Conservation (phyloP, 2,888 invertebrate species). For the Alloscopus bannaensis region DNA sequence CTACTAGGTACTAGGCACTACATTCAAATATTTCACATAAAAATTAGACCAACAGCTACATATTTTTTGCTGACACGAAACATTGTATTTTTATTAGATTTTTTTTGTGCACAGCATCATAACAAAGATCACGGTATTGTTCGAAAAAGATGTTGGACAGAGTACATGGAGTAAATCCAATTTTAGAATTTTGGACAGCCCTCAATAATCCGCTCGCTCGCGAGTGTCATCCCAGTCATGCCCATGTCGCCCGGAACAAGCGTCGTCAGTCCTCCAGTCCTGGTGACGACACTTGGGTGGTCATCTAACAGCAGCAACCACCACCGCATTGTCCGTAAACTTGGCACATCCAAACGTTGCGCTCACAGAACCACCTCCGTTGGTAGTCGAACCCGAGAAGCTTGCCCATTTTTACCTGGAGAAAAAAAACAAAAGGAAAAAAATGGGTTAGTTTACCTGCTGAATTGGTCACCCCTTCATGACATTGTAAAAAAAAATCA, state of each 20-base stretch:
- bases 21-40: no score
- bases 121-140: no score
- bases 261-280: background rate
- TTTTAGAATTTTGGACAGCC: constrained; percentile 32
- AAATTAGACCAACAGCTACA: no score
- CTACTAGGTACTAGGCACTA: no score
- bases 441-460: background rate
- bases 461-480: no score
- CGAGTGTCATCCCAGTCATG: background rate
- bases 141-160: background rate
- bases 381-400: constrained; percentile 72
- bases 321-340: constrained; percentile 72
- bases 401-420: constrained; percentile 71
- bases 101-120: no score
- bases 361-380: constrained; percentile 73
- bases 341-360: constrained; percentile 72
- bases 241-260: constrained; percentile 15
- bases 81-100: no score
- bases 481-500: background rate
- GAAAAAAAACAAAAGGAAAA: constrained; percentile 17
- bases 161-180: no score
- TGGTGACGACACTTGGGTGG: background rate
- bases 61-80: no score
- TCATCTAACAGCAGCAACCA: constrained; percentile 44
- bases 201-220: background rate